Percentiles rank a stretch among this genome's conserved stretches.
These are phyloP conservation scores for Paralvinella palmiformis DNA, from an alignment of 1,140 invertebrate genomes.

Conservation along the genomic window DNA sequence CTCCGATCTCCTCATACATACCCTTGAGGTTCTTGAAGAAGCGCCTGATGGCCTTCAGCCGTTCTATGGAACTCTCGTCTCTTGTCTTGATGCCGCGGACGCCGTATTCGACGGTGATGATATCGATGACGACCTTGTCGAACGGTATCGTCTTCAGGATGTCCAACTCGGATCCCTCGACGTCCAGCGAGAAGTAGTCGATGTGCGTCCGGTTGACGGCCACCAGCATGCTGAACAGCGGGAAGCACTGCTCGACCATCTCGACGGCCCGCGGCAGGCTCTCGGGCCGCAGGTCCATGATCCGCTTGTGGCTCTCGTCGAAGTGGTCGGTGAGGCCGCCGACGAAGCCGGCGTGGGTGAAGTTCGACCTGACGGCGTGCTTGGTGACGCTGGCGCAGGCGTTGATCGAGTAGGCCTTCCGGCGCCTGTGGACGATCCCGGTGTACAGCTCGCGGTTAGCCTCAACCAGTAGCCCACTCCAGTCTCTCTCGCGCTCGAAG, in stretches of 20 bases:
- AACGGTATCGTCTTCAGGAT: slow-evolving; percentile 31
- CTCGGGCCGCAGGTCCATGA: neutral
- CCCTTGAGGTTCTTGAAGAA: neutral
- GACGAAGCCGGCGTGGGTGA: slow-evolving; percentile 16
- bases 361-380: neutral
- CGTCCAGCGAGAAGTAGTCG: slow-evolving; percentile 33
- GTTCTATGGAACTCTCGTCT: neutral
- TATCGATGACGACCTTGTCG: slow-evolving; percentile 26
- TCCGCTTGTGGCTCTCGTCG: neutral
- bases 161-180: slow-evolving; percentile 29
- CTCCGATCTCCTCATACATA: neutral
- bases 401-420: slow-evolving; percentile 18
- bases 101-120: slow-evolving; percentile 15
- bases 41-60: neutral
- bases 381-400: slow-evolving; percentile 2
- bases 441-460: slow-evolving; percentile 60
- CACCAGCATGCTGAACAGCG: slow-evolving; percentile 1
- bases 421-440: slow-evolving; percentile 42
- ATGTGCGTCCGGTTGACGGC: slow-evolving; percentile 10
- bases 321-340: neutral
- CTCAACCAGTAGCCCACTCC: slow-evolving; percentile 69
- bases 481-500: slow-evolving; percentile 65
- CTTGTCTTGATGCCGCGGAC: neutral
- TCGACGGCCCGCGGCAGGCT: neutral
- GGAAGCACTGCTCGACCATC: slow-evolving; percentile 14